Base-by-base conservation (phyloP, 2,797 vertebrate species). In the Falco concolor region DNA sequence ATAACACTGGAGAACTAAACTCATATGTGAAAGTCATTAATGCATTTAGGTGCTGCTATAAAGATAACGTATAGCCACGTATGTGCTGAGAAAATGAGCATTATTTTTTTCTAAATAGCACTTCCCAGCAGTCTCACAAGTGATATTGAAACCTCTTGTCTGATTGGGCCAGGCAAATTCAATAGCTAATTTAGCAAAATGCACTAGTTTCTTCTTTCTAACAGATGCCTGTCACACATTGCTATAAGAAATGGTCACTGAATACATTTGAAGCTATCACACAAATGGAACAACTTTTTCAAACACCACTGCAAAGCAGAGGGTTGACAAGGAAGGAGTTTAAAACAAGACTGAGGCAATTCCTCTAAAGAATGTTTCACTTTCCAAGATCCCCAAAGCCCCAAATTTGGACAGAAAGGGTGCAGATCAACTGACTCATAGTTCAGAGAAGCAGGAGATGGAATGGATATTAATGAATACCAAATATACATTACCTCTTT, bases 141-240 rank as follows among this genome's bases (percentile, higher is more conserved):
- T 57, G 72, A 61, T 91, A 77, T 6, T 79, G 77, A 89, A 96
- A 87, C 61, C 64, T 86, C 63, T 61, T 70, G 18, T 80, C 65
- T 74, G 80, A 60, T 38, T 92, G 80, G 70, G 24, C 69, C 65
- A 75, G 54, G 38, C 57, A 90, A 90, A 88, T 94, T 76, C 85
- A 93, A 74, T 24, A 90, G 70, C 20, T 88, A 83, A 80, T 89
- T 87, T 75, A 76, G 59, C 21, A 84, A 93, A 95, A 92, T 77
- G 27, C 59, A 56, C n/a, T 49, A 47, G 10, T 79, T 93, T 82
- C 64, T 76, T 52, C 56, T 32, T 93, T 68, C 75, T 89, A 86
- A 59, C 44, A 72, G 38, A 69, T 54, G 21, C 53, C 76, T 69
- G 63, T 45, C 70, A 44, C 36, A 50, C 52, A 77, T 57, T 89